Evolutionary conservation across 2,888 invertebrate genomes (phyloP).

Genomic region (Hydrotaea cyrtoneurina): DNA sequence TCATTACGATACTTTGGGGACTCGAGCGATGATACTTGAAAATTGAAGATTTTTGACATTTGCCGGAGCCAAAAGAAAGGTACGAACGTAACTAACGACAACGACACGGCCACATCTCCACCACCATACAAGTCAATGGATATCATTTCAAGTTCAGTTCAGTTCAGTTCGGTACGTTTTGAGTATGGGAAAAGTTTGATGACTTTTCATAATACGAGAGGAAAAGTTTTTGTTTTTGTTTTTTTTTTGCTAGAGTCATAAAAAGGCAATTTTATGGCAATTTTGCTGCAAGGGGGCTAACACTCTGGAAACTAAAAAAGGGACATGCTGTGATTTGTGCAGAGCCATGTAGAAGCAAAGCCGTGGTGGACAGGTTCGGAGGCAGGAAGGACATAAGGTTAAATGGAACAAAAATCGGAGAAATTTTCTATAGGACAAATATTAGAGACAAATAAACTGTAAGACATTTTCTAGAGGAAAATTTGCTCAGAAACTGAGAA

Average conservation of each 20-base stretch:
- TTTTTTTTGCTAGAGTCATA: not conserved
- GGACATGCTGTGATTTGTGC: not conserved
- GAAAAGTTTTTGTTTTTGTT: too few relatives aligned
- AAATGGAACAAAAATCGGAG: too few relatives aligned
- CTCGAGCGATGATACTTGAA: constrained; percentile 45
- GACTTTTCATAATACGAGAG: not conserved
- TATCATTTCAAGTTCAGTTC: constrained; percentile 37
- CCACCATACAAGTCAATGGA: constrained; percentile 5
- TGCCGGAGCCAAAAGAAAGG: not conserved
- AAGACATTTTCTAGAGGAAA: too few relatives aligned
- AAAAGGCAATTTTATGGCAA: constrained; percentile 38
- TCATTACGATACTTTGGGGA: constrained; percentile 66
- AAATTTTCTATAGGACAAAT: too few relatives aligned
- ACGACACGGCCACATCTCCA: not conserved
- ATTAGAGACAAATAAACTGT: too few relatives aligned
- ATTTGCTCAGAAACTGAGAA: too few relatives aligned
- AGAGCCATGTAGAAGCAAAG: not conserved
- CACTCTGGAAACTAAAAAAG: too few relatives aligned
- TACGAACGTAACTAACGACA: not conserved
- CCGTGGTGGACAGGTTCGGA: not conserved
- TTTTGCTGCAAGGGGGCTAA: not conserved
- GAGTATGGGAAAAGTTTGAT: constrained; percentile 16
- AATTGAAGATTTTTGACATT: constrained; percentile 50
- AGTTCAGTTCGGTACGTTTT: not conserved
- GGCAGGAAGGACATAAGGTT: too few relatives aligned